Percentiles rank a stretch among this genome's conserved stretches.
phyloP scores from a whole-genome alignment of 2,888 invertebrate species.

The Pandemis heparana region DNA sequence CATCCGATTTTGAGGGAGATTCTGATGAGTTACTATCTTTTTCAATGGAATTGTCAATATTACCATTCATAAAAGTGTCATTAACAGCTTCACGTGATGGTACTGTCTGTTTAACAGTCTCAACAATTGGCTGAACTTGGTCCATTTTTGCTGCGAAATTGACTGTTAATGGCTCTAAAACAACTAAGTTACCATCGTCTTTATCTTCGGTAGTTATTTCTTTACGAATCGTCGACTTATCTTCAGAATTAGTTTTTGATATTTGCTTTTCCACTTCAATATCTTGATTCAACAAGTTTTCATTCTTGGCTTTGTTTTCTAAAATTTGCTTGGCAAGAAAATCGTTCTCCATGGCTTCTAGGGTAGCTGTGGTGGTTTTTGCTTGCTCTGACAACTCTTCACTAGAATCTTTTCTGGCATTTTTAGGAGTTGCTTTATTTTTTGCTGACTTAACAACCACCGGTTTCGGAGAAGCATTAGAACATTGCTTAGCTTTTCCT shows the following conservation, averaged over 20 bases:
- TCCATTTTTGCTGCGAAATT: neutral
- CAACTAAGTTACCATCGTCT: neutral
- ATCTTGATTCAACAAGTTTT: slow-evolving; percentile 70
- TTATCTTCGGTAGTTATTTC: slow-evolving; percentile 9
- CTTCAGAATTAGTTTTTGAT: slow-evolving; percentile 9
- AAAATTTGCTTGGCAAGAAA: slow-evolving; percentile 67
- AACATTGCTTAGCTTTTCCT: slow-evolving; percentile 75
- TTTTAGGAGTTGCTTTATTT: slow-evolving; percentile 53
- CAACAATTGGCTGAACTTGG: neutral
- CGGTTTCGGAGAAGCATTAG: slow-evolving; percentile 68
- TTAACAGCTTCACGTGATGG: neutral
- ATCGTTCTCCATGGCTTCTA: slow-evolving; percentile 76
- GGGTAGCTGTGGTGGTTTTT: slow-evolving; percentile 64
- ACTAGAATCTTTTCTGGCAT: slow-evolving; percentile 46
- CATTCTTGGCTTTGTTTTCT: slow-evolving; percentile 67
- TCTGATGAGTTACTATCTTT: slow-evolving; percentile 55
- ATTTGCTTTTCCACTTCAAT: slow-evolving; percentile 52
- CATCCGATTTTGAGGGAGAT: slow-evolving; percentile 72
- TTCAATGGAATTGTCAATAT: slow-evolving; percentile 44
- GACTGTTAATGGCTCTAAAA: neutral
- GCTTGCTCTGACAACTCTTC: slow-evolving; percentile 64
- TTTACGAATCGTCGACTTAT: slow-evolving; percentile 2
- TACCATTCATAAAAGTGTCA: neutral
- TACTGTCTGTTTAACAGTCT: neutral
- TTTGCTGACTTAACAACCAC: slow-evolving; percentile 75